Base-by-base conservation (phyloP, 1,140 invertebrate species). In the Solen grandis region DNA sequence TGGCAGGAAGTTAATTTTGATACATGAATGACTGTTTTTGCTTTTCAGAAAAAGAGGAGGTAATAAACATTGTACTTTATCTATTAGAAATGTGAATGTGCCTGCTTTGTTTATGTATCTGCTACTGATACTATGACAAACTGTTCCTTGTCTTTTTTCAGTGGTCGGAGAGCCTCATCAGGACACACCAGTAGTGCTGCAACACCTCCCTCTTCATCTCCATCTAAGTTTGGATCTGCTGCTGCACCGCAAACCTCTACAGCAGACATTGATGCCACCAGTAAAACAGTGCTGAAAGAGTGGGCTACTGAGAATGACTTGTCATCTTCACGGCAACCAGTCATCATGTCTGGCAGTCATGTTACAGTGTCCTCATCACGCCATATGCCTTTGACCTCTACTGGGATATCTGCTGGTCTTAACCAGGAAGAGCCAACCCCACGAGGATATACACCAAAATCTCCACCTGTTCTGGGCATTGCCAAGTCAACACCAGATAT, bases 401-500 rank as follows among this genome's bases (percentile, higher is more conserved):
- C 86, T 5, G 87, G 84, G 65, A 88, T 87, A 33, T 83, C 87
- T 13, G 86, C 88, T 13, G 84, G 81, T 70, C 72, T 90, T 22
- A 79, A 70, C 36, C 36, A 72, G n/a, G 66, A 80, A 16, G 69
- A 80, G 19, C 25, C 79, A 2, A 36, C 35, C 31, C 41, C 60
- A 13, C 35, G 65, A n/a, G 46, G 36, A 16, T 83, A 76, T 55
- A 66, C 52, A 31, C 59, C 60, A 29, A 74, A 59, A 3, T 74
- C 66, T 46, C 69, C 55, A 31, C 38, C n/a, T 10, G 8, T 57
- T 2, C 68, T 55, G 31, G 27, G 54, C 22, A 62, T 79, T 19
- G 72, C 84, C 22, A 86, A 83, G 78, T 88, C 88, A 54, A 86
- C 82, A 27, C 81, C 87, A 13, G 85, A 87, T 52, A 83, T 89